Evolutionary conservation across 2,113 vertebrate species (phyloP), one percentile per base, ranked within the genome.

Genomic region (Gymnogyps californianus): DNA sequence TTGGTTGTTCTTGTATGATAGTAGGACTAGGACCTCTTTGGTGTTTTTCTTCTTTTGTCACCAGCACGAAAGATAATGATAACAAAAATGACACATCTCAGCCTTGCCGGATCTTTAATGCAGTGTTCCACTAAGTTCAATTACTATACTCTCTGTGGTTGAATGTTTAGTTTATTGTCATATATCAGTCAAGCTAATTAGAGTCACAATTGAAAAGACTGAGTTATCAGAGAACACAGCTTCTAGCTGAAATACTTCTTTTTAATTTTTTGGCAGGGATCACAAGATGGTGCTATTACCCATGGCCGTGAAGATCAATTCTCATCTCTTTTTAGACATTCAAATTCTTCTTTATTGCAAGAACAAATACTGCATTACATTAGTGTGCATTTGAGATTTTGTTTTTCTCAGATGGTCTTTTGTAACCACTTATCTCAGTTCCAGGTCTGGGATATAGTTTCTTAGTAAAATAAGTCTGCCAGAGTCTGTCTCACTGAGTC

Each of bases 201-300:
- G 69, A 96, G 67, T 62, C 83, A 87, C 65, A 90, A 86, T 89
- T 65, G 47, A 79, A 98, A 93, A 89, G 25, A 66, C 2, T 28
- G 20, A 54, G 18, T 83, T 86, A 84, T 75, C 58, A 79, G 40
- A 74, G 10, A 80, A 57, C 5, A 17, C 6, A 66, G 20, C 18
- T 87, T 64, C 31, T 44, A 76, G 8, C 12, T 24, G 4, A 55
- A 93, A 49, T 67, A 89, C 66, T 65, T 90, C 8, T 7, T 61
- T 86, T 57, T 58, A 29, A 13, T 61, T 80, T 78, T 91, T 91
- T 85, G 13, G 9, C 57, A 83, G 12, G 28, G 21, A 87, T 93
- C 59, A 89, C 52, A 94, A 82, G 93, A 70, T 89, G 74, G 69
- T 94, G 46, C 54, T 94, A 16, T 70, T 94, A 80, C 86, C 91